These are phyloP conservation scores for Eilema griseolum DNA, from an alignment of 2,888 invertebrate species.

Conservation along the genomic window DNA sequence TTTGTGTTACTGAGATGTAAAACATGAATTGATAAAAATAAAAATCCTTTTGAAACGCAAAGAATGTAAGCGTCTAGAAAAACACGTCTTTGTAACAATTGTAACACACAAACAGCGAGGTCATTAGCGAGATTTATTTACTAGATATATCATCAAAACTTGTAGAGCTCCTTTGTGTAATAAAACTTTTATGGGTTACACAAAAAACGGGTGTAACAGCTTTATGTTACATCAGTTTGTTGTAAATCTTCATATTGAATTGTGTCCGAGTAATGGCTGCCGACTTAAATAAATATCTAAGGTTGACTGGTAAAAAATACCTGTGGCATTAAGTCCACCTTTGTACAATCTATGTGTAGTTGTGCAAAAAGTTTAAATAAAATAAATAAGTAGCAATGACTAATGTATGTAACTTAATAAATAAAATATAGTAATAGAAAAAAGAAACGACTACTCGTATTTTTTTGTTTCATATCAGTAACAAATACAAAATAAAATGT, in stretches of 20 bases:
- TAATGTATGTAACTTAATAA: no score
- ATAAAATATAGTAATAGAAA: neutral
- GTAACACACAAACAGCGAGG: constrained; percentile 4
- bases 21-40: no score
- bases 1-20: no score
- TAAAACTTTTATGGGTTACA: constrained; percentile 42
- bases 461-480: neutral
- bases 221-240: constrained; percentile 24
- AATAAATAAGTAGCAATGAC: no score
- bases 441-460: neutral
- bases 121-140: constrained; percentile 23
- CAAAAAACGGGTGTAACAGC: constrained; percentile 37
- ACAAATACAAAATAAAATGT: neutral
- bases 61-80: neutral
- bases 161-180: constrained; percentile 25
- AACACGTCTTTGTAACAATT: constrained; percentile 3
- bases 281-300: no score
- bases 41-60: no score
- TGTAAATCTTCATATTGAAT: constrained; percentile 18
- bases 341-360: no score
- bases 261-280: constrained; percentile 14
- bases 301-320: no score
- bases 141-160: constrained; percentile 17
- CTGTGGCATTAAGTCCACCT: no score
- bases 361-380: no score